These are phyloP conservation scores for Dolichotis patagonum DNA, from an alignment of 2,113 vertebrate species.

Conservation along the genomic window DNA sequence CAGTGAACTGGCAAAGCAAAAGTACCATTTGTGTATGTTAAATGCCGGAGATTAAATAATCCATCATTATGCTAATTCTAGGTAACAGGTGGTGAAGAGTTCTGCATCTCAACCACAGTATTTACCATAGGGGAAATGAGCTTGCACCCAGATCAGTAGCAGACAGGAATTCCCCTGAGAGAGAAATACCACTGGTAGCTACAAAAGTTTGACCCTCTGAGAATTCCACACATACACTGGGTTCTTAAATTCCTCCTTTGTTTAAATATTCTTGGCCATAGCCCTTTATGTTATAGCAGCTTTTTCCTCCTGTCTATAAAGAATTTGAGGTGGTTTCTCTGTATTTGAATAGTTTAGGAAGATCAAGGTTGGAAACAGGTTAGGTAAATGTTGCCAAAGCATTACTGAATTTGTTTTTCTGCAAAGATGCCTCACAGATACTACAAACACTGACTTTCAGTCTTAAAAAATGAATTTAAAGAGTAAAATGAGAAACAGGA, in stretches of 20 bases:
- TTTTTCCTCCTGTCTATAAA: background rate
- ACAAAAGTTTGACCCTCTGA: conserved; percentile 42
- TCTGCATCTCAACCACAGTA: conserved; percentile 55
- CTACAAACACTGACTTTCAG: background rate
- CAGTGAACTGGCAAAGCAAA: background rate
- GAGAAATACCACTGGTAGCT: conserved; percentile 10
- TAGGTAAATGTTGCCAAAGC: background rate
- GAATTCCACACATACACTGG: background rate
- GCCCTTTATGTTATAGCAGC: background rate
- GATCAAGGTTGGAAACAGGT: conserved; percentile 5
- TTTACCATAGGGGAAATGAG: conserved; percentile 74
- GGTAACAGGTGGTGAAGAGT: conserved; percentile 71
- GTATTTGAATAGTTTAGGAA: conserved; percentile 49
- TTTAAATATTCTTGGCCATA: background rate
- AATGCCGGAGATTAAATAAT: conserved; percentile 75
- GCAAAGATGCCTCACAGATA: background rate
- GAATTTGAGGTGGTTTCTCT: background rate
- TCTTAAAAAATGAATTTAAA: conserved; percentile 44
- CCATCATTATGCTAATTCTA: conserved; percentile 75
- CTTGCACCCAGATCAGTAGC: conserved; percentile 51
- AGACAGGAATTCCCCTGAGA: conserved; percentile 57
- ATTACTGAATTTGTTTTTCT: conserved; percentile 5
- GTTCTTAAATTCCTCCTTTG: background rate
- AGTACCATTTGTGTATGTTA: conserved; percentile 51
- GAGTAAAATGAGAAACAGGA: background rate